A percentile compares a stretch with the other conserved stretches of the same genome.
These are phyloP conservation scores for Cryptocheilus praepositus DNA, from an alignment of 2,888 invertebrate genomes.

Conservation along the genomic window DNA sequence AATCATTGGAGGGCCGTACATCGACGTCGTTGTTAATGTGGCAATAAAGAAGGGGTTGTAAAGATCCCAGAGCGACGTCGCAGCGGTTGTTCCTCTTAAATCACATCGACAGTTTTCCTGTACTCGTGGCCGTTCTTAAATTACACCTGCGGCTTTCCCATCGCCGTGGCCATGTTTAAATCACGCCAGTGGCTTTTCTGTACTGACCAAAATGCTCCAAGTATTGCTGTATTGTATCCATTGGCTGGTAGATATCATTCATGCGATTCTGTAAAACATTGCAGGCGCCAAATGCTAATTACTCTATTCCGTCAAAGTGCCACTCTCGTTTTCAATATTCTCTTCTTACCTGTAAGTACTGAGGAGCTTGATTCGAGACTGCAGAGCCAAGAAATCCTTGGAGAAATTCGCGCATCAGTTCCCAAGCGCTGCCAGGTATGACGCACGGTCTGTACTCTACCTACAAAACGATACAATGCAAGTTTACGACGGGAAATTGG, in stretches of 20 bases:
- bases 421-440: constrained; percentile 92
- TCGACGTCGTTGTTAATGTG: constrained; percentile 10
- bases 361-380: constrained; percentile 84
- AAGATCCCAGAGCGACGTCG: background rate
- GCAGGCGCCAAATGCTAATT: no score
- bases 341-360: constrained; percentile 78
- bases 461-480: constrained; percentile 66
- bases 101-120: no score
- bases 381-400: constrained; percentile 91
- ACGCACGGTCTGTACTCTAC: constrained; percentile 95
- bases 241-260: constrained; percentile 91
- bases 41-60: constrained; percentile 18
- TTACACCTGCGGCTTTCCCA: no score
- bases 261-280: constrained; percentile 78
- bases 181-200: constrained; percentile 84
- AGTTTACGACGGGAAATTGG: no score
- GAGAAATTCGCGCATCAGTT: constrained; percentile 91
- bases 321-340: constrained; percentile 8
- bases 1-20: background rate
- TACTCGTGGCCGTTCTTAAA: no score
- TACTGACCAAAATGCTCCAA: constrained; percentile 94
- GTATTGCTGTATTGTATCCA: constrained; percentile 95
- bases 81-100: background rate
- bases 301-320: background rate
- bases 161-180: constrained; percentile 45